phyloP scores from a whole-genome alignment of 2,797 vertebrate genomes.

The Micromesistius poutassou region DNA sequence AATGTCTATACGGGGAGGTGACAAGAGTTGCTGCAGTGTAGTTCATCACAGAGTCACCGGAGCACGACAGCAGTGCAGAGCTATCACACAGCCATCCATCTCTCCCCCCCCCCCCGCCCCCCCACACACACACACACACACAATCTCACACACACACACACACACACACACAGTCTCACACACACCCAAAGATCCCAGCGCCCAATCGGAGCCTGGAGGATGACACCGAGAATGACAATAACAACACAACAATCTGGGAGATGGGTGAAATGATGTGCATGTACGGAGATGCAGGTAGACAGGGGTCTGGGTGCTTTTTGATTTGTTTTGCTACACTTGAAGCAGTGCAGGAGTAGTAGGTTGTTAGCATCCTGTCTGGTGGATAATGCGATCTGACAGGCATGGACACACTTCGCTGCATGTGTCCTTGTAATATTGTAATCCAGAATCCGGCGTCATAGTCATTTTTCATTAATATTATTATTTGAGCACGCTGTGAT shows the following conservation, averaged over 20 bases:
- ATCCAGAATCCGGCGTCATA: not conserved
- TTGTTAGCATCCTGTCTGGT: not conserved
- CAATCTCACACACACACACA: not conserved
- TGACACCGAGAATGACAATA: not conserved
- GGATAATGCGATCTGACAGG: not conserved
- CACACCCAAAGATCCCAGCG: not conserved
- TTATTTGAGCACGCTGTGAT: not conserved
- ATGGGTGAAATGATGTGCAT: not conserved
- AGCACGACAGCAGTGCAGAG: constrained; percentile 39
- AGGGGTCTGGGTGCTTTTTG: not conserved
- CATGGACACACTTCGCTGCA: too few relatives aligned
- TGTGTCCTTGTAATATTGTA: not conserved
- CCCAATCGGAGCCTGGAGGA: not conserved
- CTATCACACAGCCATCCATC: constrained; percentile 44
- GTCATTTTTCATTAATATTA: not conserved
- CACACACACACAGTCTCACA: not conserved
- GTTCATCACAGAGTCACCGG: constrained; percentile 55
- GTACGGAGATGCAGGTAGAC: not conserved
- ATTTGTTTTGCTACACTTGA: not conserved
- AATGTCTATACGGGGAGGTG: constrained; percentile 43
- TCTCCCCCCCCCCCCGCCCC: not conserved
- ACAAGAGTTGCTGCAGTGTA: constrained; percentile 47
- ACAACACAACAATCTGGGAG: not conserved
- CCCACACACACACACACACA: constrained; percentile 9
- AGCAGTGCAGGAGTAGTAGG: not conserved